Base-by-base conservation (phyloP, 92 coral and sea anemone genomes). In the Blastomussa wellsi region DNA sequence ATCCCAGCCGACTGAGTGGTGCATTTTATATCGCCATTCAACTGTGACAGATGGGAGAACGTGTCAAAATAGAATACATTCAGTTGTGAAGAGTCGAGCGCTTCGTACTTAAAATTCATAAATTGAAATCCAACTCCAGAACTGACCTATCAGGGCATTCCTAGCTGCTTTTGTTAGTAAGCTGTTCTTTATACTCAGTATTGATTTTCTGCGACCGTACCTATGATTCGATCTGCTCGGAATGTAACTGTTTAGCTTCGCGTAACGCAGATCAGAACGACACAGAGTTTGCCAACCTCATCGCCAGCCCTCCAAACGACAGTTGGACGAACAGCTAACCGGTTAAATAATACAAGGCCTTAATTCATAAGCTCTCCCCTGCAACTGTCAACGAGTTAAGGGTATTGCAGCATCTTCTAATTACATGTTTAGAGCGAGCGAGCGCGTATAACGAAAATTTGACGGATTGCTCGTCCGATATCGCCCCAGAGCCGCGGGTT, bases 151-250 rank as follows among this genome's bases (percentile, higher is more conserved):
- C 91, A 82, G 82, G 78, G 84, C 86, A 57, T 29, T 72, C 42
- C 42, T 53, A 86, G 87, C 83, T 60, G 79, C 92, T 89, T 82
- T 84, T 88, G 91, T 88, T 36, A 68, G 88, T 38, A 78, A 88
- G 88, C 88, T 78, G 69, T 78, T 75, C 80, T 83, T 74, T 83
- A 74, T 31, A 80, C n/a, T 75, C 52, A 49, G 81, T 83, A 74
- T 83, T 83, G 87, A 74, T 82, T 82, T 82, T 82, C 71, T 72
- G 42, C 71, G 41, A 51, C 71, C 51, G 76, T 44, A 33, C 79
- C 57, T 85, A 71, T 66, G 88, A 84, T 85, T 85, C 77, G 83
- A 52, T 66, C 77, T 13, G 78, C 51, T 29, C 32, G 88, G 88
- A 85, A 85, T 85, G 76, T 69, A 76, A 57, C 71, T 31, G 86